phyloP scores from a whole-genome alignment of 2,797 vertebrate species.

The Gymnothorax javanicus region DNA sequence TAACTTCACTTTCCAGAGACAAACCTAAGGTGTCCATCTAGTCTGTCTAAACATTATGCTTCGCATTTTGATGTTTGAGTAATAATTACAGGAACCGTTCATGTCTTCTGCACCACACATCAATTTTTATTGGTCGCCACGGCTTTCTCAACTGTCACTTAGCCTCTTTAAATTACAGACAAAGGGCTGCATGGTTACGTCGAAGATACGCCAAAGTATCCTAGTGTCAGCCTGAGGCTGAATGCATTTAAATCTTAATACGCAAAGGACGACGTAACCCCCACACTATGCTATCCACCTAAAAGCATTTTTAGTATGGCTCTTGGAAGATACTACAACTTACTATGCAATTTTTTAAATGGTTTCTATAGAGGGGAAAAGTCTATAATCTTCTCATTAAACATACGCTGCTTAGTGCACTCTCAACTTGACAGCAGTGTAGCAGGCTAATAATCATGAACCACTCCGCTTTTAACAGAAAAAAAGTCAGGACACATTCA shows the following conservation, averaged over 20 bases:
- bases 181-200: not conserved
- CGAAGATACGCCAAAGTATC: not conserved
- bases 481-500: conserved; percentile 10
- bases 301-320: not conserved
- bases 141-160: not conserved
- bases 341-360: not conserved
- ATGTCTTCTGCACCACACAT: not conserved
- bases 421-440: conserved; percentile 38
- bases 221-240: not conserved
- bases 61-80: not conserved
- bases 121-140: not conserved
- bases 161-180: not conserved
- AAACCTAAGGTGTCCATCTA: not conserved
- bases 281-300: not conserved
- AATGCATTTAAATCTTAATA: not conserved
- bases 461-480: conserved; percentile 30
- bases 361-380: conserved; percentile 15
- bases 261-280: not conserved
- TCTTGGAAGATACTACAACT: conserved; percentile 5
- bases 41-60: not conserved
- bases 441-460: conserved; percentile 35
- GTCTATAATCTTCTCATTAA: conserved; percentile 38
- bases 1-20: not conserved
- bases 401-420: conserved; percentile 30
- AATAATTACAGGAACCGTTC: not conserved